A percentile compares a stretch with the other conserved stretches of the same genome.
Conservation (phyloP, 2,113 vertebrate species). For the cat (Felis catus) region F.catus_Fca126_mat1.0 CM031421.1:102193001-102193500, state of each 20-base stretch:
- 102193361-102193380: not conserved
- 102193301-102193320: not conserved
- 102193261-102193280: not conserved
- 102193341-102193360: not conserved
- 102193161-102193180: not conserved
- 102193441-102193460: not conserved
- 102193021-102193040: not conserved
- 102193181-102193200: not conserved
- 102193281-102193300: not conserved
- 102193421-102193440: conserved; percentile 22
- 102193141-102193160: too few species aligned
- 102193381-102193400: not conserved
- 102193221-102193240: not conserved
- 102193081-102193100: not conserved
- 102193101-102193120: not conserved
- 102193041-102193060: not conserved
- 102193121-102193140: not conserved
- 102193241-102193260: not conserved
- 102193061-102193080: not conserved
- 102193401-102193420: not conserved
- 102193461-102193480: not conserved
- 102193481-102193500: not conserved
- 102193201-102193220: not conserved
- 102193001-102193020: not conserved
- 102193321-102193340: not conserved